Evolutionary conservation across 2,888 invertebrate species (phyloP).

Genomic region (Scaptomyza tumidula): DNA sequence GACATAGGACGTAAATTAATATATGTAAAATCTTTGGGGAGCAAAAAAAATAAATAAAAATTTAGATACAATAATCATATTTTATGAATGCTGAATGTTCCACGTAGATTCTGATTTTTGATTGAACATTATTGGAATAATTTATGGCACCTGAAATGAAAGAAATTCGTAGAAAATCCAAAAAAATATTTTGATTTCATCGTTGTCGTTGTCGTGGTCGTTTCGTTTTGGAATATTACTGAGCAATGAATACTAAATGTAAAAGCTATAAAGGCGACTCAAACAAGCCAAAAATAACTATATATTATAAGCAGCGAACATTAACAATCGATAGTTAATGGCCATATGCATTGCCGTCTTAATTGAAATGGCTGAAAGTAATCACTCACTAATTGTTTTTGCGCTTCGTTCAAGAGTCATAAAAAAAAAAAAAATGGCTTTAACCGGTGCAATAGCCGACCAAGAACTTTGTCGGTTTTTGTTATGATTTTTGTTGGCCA

Average conservation of each 20-base stretch:
- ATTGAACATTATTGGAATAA: slow-evolving; percentile 62
- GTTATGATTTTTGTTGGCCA: slow-evolving; percentile 8
- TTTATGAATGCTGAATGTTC: slow-evolving; percentile 58
- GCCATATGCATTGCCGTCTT: neutral
- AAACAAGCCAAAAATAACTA: slow-evolving; percentile 9
- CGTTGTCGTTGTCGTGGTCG: neutral
- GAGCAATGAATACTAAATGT: slow-evolving; percentile 17
- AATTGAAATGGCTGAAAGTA: slow-evolving; percentile 42
- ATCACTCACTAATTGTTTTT: slow-evolving; percentile 47
- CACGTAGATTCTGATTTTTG: slow-evolving; percentile 53
- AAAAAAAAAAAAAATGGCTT: slow-evolving; percentile 30
- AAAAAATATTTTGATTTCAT: slow-evolving; percentile 63
- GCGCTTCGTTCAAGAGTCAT: slow-evolving; percentile 25
- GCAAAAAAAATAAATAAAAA: slow-evolving; percentile 20
- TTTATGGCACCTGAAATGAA: slow-evolving; percentile 48
- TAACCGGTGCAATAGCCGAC: slow-evolving; percentile 33
- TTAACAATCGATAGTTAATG: slow-evolving; percentile 43
- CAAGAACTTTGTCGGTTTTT: slow-evolving; percentile 37
- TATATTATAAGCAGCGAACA: neutral
- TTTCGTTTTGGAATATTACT: slow-evolving; percentile 40
- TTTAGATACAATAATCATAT: slow-evolving; percentile 16
- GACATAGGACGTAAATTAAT: slow-evolving; percentile 70
- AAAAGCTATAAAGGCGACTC: slow-evolving; percentile 53
- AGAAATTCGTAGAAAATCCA: slow-evolving; percentile 36
- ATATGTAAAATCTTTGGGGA: slow-evolving; percentile 31